Conservation (phyloP, 2,797 vertebrate genomes). For the Denticeps clupeoides region DNA sequence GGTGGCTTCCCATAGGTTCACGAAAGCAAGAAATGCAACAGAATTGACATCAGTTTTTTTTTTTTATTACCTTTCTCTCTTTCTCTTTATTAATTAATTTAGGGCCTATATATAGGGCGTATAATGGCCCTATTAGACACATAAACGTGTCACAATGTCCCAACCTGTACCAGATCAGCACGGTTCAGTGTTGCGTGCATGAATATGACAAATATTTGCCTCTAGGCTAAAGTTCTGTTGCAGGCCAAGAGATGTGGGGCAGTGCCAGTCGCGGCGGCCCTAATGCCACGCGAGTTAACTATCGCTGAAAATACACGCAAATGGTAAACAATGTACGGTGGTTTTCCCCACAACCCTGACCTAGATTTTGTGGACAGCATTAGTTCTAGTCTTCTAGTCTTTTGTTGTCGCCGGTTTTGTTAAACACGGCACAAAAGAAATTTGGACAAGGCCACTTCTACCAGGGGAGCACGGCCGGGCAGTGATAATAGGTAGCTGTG, state of each 20-base stretch:
- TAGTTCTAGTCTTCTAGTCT: too few relatives aligned
- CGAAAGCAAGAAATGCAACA: background rate
- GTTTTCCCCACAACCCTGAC: too few relatives aligned
- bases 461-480: too few relatives aligned
- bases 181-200: slow-evolving; percentile 60
- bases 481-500: too few relatives aligned
- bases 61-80: background rate
- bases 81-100: background rate
- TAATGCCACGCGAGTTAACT: background rate
- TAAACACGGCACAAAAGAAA: too few relatives aligned
- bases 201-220: slow-evolving; percentile 77
- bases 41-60: background rate
- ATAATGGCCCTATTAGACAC: too few relatives aligned
- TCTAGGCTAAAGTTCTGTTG: slow-evolving; percentile 73
- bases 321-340: too few relatives aligned
- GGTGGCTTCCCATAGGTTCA: slow-evolving; percentile 31
- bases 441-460: too few relatives aligned
- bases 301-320: too few relatives aligned
- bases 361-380: too few relatives aligned
- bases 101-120: too few relatives aligned
- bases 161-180: slow-evolving; percentile 47
- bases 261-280: slow-evolving; percentile 44
- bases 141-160: slow-evolving; percentile 26
- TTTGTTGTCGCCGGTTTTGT: too few relatives aligned
- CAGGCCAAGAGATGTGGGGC: slow-evolving; percentile 44